A percentile compares a stretch with the other conserved stretches of the same genome.
Conservation (phyloP, 2,797 vertebrate genomes). For the Numenius phaeopus region DNA sequence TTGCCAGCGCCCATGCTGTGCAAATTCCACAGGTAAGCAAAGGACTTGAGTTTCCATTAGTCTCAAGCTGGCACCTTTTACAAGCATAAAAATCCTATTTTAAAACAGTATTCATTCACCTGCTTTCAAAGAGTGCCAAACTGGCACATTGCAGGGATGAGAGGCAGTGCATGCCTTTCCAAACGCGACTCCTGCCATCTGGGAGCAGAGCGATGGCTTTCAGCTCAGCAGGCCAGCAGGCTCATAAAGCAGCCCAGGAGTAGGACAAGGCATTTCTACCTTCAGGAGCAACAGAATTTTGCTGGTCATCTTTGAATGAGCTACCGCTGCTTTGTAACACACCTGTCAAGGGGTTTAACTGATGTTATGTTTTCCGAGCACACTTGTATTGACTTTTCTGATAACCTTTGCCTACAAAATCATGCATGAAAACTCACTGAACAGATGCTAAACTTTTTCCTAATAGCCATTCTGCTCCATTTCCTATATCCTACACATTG, state of each 20-base stretch:
- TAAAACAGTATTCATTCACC: slow-evolving; percentile 6
- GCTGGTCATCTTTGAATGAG: slow-evolving; percentile 38
- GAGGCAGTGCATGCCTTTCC: background rate
- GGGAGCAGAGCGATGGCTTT: background rate
- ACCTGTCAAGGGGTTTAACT: slow-evolving; percentile 22
- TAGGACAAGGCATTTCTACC: background rate
- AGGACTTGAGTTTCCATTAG: background rate
- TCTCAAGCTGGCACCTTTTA: slow-evolving; percentile 3
- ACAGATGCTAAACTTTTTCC: slow-evolving; percentile 58
- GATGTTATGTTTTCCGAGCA: slow-evolving; percentile 47
- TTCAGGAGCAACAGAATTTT: slow-evolving; percentile 30
- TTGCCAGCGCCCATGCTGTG: background rate
- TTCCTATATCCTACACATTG: background rate
- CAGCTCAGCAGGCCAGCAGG: background rate
- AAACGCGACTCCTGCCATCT: background rate
- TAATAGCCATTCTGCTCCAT: background rate
- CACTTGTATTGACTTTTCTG: slow-evolving; percentile 68
- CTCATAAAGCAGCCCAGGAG: background rate
- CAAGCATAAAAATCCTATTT: background rate
- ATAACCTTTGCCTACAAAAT: slow-evolving; percentile 77
- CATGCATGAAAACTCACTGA: slow-evolving; percentile 61
- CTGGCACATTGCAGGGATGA: background rate
- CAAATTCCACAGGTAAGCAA: background rate
- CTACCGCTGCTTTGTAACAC: background rate
- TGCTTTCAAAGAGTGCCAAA: slow-evolving; percentile 23